A percentile compares a stretch with the other conserved stretches of the same genome.
These are phyloP conservation scores for Marmota flaviventris DNA, from an alignment of 2,113 vertebrate genomes.

Conservation along the genomic window DNA sequence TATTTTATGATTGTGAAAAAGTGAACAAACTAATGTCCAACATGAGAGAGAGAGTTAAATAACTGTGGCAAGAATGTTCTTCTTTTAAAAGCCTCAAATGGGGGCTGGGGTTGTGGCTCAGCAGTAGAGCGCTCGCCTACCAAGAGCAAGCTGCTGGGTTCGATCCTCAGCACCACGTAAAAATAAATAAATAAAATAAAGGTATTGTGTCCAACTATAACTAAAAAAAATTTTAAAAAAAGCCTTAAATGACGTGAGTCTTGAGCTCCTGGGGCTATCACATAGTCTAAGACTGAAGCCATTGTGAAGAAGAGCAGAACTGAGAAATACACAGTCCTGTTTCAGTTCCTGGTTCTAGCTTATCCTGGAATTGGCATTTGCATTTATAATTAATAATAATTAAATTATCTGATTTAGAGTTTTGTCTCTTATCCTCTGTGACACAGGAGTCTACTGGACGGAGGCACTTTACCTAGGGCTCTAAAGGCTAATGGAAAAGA, in stretches of 20 bases:
- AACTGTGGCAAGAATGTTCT: neutral
- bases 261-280: neutral
- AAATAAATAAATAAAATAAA: too few relatives aligned
- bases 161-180: too few relatives aligned
- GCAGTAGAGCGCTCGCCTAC: too few relatives aligned
- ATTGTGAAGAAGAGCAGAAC: neutral
- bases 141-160: too few relatives aligned
- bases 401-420: neutral
- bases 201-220: too few relatives aligned
- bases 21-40: neutral
- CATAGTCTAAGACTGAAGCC: neutral
- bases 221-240: neutral
- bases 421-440: neutral
- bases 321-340: neutral
- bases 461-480: neutral
- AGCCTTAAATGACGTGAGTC: neutral
- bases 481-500: neutral
- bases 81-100: neutral
- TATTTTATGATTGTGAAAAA: conserved; percentile 14
- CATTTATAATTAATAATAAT: neutral
- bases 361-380: neutral
- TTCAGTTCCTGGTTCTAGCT: neutral
- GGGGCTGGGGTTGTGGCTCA: too few relatives aligned
- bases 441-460: neutral
- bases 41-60: neutral